Evolutionary conservation across 1,140 invertebrate genomes (phyloP).

Genomic region (Leptinotarsa undecemlineata): DNA sequence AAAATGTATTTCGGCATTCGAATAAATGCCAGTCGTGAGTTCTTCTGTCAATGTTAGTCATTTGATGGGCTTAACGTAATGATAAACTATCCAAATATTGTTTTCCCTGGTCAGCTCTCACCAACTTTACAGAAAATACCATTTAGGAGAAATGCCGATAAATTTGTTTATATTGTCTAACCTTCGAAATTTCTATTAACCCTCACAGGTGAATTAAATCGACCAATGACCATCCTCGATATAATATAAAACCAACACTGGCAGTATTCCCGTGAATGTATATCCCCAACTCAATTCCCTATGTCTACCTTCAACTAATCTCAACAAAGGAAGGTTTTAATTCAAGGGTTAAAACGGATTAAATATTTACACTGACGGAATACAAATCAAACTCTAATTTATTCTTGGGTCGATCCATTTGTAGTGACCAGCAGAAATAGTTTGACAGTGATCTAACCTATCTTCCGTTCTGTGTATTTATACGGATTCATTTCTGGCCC

Average conservation of each 20-base stretch:
- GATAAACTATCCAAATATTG: no score
- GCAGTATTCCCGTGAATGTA: not conserved
- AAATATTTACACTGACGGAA: constrained; percentile 30
- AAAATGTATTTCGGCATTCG: no score
- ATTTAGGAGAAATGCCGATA: no score
- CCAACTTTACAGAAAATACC: no score
- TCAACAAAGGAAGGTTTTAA: constrained; percentile 18
- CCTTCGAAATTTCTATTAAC: not conserved
- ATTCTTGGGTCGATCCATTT: constrained; percentile 10
- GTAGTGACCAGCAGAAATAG: constrained; percentile 16
- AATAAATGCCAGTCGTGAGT: no score
- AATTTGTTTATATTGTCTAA: no score
- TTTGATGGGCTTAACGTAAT: no score
- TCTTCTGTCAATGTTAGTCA: no score
- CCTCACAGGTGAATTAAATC: not conserved
- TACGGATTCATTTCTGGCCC: not conserved
- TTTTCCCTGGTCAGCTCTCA: no score
- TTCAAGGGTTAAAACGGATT: constrained; percentile 17
- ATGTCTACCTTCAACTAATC: constrained; percentile 15
- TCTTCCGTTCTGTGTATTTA: constrained; percentile 6
- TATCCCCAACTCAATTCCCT: constrained; percentile 10
- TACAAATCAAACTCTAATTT: constrained; percentile 32
- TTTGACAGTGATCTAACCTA: constrained; percentile 9
- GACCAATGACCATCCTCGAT: not conserved
- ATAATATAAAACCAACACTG: constrained; percentile 7